Percentiles rank a stretch among this genome's conserved stretches.
phyloP scores from a whole-genome alignment of 2,888 invertebrate genomes.

The Aphodius granarius region DNA sequence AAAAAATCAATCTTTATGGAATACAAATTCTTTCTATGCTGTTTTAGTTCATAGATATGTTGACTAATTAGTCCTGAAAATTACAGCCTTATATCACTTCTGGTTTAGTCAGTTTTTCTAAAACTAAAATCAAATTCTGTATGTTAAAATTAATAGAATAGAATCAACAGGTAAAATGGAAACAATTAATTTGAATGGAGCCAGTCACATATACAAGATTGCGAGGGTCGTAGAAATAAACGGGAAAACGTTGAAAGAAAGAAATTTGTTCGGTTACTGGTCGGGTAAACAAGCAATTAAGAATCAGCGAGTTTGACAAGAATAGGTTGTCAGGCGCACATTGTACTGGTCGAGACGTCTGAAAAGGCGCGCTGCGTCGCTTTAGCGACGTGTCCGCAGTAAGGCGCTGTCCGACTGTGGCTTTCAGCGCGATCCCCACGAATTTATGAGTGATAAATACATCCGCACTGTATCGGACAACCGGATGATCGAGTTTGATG shows the following conservation, averaged over 20 bases:
- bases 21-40: no score
- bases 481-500: slow-evolving; percentile 24
- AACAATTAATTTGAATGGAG: neutral
- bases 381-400: neutral
- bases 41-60: no score
- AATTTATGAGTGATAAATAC: slow-evolving; percentile 46
- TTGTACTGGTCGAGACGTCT: slow-evolving; percentile 44
- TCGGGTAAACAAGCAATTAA: slow-evolving; percentile 47
- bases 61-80: no score
- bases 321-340: slow-evolving; percentile 46
- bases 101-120: no score
- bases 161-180: neutral
- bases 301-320: slow-evolving; percentile 46
- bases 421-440: slow-evolving; percentile 35
- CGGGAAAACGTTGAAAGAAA: slow-evolving; percentile 39
- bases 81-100: no score
- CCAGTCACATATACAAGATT: neutral
- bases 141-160: no score
- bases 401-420: slow-evolving; percentile 35
- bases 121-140: no score
- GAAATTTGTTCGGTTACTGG: slow-evolving; percentile 41
- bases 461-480: slow-evolving; percentile 32
- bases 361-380: slow-evolving; percentile 38
- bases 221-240: slow-evolving; percentile 32
- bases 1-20: no score